phyloP scores from a whole-genome alignment of 2,113 vertebrate species.

The Corapipo altera region DNA sequence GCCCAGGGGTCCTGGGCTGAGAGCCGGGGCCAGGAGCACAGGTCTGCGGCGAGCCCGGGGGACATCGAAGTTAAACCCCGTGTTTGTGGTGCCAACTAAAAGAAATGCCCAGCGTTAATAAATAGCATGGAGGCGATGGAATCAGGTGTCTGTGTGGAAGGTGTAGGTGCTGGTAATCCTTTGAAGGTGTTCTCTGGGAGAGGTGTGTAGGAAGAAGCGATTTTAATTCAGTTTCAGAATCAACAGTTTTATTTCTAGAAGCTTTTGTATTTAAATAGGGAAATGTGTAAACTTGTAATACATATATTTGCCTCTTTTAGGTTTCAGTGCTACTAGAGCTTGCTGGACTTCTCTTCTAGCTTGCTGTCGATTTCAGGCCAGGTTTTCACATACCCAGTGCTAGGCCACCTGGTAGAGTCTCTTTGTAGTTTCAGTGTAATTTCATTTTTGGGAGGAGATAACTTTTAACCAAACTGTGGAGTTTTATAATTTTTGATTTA shows the following conservation, averaged over 20 bases:
- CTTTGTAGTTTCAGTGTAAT: background rate
- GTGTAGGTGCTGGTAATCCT: rapidly evolving
- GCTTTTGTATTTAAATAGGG: rapidly evolving
- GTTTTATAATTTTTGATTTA: background rate
- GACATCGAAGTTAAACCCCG: rapidly evolving
- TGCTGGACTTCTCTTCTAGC: rapidly evolving
- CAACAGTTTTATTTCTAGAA: background rate
- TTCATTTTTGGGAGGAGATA: background rate
- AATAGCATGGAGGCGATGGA: rapidly evolving
- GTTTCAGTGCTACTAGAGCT: rapidly evolving
- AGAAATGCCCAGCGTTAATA: background rate
- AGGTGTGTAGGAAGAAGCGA: background rate
- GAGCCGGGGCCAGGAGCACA: background rate
- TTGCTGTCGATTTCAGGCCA: rapidly evolving
- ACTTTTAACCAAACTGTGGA: background rate
- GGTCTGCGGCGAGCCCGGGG: background rate
- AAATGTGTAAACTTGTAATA: rapidly evolving
- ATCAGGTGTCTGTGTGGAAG: too few species aligned
- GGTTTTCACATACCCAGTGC: background rate
- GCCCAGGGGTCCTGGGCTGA: background rate
- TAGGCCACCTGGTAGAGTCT: background rate
- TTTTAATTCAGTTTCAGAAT: background rate
- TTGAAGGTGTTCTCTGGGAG: too few species aligned
- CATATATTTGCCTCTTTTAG: background rate
- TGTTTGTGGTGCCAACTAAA: background rate